Evolutionary conservation across 1,140 invertebrate genomes (phyloP).

Genomic region (Lepidurus packardi): DNA sequence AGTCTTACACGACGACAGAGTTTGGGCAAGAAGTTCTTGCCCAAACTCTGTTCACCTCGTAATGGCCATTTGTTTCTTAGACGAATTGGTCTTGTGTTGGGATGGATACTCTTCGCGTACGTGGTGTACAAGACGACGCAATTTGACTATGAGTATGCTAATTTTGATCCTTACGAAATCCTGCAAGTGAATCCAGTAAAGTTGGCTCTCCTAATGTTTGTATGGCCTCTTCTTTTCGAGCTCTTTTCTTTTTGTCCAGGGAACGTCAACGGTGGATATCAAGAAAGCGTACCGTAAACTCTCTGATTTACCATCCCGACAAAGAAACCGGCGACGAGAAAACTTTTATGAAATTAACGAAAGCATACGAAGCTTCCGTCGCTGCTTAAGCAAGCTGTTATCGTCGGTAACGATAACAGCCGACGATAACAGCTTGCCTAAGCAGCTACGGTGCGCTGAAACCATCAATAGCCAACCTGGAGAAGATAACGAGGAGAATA

Average conservation of each 20-base stretch:
- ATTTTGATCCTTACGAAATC: constrained; percentile 98
- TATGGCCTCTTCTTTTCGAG: constrained; percentile 14
- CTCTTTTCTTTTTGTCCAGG: constrained; percentile 43
- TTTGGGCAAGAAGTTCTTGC: too few species aligned
- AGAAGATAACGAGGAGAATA: not conserved
- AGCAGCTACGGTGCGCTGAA: constrained; percentile 59
- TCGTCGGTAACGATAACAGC: too few species aligned
- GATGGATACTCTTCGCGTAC: constrained; percentile 81
- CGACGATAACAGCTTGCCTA: constrained; percentile 91
- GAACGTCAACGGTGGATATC: constrained; percentile 77
- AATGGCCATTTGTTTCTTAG: constrained; percentile 44
- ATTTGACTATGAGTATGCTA: constrained; percentile 95
- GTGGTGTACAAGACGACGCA: constrained; percentile 94
- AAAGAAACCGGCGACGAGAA: constrained; percentile 95
- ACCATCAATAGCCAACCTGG: not conserved
- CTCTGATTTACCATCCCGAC: constrained; percentile 89
- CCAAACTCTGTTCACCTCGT: not conserved
- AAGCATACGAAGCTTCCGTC: constrained; percentile 81
- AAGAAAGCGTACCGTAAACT: constrained; percentile 93
- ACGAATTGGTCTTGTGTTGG: constrained; percentile 64
- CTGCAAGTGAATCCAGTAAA: constrained; percentile 69
- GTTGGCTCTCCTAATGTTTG: constrained; percentile 45
- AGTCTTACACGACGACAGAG: too few species aligned
- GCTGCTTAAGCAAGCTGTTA: too few species aligned
- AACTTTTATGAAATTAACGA: constrained; percentile 94